phyloP scores from a whole-genome alignment of 2,113 vertebrate genomes.

The Dryoscopus gambensis region DNA sequence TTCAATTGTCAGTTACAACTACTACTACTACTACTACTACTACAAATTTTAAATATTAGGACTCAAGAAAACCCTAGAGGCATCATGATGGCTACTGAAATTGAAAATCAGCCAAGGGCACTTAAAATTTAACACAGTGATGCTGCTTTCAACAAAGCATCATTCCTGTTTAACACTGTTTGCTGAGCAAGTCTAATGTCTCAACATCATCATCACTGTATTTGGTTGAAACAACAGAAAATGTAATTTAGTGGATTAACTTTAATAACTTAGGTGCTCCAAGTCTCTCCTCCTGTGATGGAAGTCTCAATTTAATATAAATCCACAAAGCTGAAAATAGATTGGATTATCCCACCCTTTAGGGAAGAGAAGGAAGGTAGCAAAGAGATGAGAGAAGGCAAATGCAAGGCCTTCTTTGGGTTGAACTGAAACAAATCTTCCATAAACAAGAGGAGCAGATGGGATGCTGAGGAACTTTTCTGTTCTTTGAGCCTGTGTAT shows the following conservation, averaged over 20 bases:
- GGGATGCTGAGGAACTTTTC: background rate
- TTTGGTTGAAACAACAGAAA: background rate
- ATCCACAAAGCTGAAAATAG: background rate
- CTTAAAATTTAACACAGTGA: background rate
- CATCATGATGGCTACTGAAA: background rate
- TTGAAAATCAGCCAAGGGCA: background rate
- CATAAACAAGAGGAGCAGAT: background rate
- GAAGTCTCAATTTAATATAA: background rate
- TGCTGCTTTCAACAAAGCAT: background rate
- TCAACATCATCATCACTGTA: background rate
- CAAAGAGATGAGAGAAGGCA: background rate
- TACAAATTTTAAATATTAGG: background rate
- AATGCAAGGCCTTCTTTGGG: background rate
- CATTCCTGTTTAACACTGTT: background rate
- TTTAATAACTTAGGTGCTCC: background rate
- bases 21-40: background rate
- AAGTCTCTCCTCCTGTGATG: background rate
- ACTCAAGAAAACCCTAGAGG: background rate
- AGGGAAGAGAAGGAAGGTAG: background rate
- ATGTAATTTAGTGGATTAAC: background rate
- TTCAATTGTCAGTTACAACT: background rate
- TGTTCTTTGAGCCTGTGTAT: background rate
- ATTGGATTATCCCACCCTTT: background rate
- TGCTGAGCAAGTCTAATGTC: background rate
- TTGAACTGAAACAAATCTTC: background rate